phyloP scores from a whole-genome alignment of 2,888 invertebrate species.

The Microctonus brassicae region DNA sequence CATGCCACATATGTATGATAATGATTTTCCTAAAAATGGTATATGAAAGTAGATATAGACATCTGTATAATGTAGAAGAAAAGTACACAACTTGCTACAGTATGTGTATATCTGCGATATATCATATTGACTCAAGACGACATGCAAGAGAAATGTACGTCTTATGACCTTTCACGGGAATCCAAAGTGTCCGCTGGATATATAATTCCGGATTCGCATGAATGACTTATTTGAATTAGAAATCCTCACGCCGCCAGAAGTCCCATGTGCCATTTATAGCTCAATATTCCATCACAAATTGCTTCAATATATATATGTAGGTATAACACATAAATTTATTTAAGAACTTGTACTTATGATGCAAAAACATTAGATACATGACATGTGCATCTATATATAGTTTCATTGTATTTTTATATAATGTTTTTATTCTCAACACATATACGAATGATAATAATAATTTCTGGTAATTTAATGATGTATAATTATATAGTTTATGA shows the following conservation, averaged over 20 bases:
- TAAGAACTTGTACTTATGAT: too few relatives aligned
- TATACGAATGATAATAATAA: too few relatives aligned
- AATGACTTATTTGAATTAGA: conserved; percentile 12
- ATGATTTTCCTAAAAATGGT: too few relatives aligned
- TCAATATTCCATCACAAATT: background rate
- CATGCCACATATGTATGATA: background rate
- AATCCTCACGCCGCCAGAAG: background rate
- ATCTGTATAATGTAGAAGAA: background rate
- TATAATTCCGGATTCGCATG: conserved; percentile 21
- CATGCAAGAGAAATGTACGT: conserved; percentile 21
- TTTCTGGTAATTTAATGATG: conserved; percentile 33
- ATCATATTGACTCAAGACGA: background rate
- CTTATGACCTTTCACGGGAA: conserved; percentile 29
- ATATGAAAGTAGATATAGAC: background rate
- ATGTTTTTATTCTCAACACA: too few relatives aligned
- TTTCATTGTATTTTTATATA: too few relatives aligned
- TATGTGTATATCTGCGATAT: background rate
- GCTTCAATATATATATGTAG: too few relatives aligned
- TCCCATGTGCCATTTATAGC: background rate
- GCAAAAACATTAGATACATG: too few relatives aligned
- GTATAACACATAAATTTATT: too few relatives aligned
- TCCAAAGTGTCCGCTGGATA: conserved; percentile 11
- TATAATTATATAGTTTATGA: conserved; percentile 43
- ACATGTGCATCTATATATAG: too few relatives aligned
- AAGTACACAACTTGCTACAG: background rate